Conservation (phyloP, 2,888 invertebrate species). For the Gortyna flavago region DNA sequence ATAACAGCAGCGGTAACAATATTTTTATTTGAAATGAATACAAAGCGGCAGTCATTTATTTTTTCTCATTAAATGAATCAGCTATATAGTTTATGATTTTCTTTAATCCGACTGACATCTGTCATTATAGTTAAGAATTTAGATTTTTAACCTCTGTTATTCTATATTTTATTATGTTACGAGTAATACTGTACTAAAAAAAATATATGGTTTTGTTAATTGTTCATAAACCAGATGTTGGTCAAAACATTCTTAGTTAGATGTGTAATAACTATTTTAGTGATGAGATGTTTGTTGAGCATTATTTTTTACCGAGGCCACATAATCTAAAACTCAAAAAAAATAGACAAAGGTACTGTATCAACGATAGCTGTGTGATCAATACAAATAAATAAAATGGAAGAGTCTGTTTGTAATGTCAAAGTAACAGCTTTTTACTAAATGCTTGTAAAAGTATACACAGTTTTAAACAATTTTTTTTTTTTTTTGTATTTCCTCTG, state of each 20-base stretch:
- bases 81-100: constrained; percentile 8
- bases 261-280: constrained; percentile 56
- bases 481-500: no score
- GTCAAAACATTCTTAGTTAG: constrained; percentile 56
- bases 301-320: constrained; percentile 56
- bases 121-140: background rate
- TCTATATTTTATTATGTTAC: constrained; percentile 7
- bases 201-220: constrained; percentile 31
- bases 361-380: constrained; percentile 21
- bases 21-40: background rate
- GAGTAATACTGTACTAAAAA: background rate
- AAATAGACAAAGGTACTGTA: constrained; percentile 33
- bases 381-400: background rate
- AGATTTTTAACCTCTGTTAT: background rate
- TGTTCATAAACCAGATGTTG: constrained; percentile 40
- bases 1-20: background rate
- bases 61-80: background rate
- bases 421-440: no score
- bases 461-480: background rate
- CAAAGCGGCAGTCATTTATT: constrained; percentile 4
- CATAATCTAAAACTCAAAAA: constrained; percentile 32
- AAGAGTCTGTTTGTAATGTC: background rate
- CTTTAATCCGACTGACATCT: background rate
- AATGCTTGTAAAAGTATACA: background rate
- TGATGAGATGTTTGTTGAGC: constrained; percentile 40